These are phyloP conservation scores for Liasis olivaceus DNA, from an alignment of 2,797 vertebrate species.

Conservation along the genomic window DNA sequence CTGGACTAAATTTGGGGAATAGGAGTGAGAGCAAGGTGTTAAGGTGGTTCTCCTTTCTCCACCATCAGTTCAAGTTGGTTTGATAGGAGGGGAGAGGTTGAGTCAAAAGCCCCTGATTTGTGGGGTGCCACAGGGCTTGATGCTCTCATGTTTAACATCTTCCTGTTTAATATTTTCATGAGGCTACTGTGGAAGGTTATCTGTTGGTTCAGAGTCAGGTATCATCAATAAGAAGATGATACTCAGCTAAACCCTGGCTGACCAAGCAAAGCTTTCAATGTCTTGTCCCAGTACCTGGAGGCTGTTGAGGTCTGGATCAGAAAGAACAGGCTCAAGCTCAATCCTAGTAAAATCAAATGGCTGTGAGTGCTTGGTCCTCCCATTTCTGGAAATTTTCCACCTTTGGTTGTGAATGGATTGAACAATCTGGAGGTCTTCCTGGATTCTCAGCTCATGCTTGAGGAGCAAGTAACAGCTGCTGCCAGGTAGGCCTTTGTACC, in stretches of 20 bases:
- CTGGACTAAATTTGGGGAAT: neutral
- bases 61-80: neutral
- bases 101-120: neutral
- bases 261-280: neutral
- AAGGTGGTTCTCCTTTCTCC: neutral
- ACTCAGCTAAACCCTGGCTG: neutral
- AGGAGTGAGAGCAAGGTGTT: neutral
- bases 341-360: neutral
- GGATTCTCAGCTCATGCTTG: neutral
- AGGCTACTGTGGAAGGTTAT: neutral
- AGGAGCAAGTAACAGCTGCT: neutral
- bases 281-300: neutral
- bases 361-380: neutral
- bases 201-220: neutral
- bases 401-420: neutral
- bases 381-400: neutral
- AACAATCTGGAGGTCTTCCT: neutral
- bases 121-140: neutral
- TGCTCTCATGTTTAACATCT: neutral
- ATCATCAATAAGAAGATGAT: neutral
- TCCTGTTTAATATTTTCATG: neutral
- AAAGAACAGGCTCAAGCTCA: neutral
- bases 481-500: neutral
- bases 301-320: neutral
- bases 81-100: neutral